These are phyloP conservation scores for Sebastes dallii DNA, from an alignment of 2,797 vertebrate species.

Conservation along the genomic window DNA sequence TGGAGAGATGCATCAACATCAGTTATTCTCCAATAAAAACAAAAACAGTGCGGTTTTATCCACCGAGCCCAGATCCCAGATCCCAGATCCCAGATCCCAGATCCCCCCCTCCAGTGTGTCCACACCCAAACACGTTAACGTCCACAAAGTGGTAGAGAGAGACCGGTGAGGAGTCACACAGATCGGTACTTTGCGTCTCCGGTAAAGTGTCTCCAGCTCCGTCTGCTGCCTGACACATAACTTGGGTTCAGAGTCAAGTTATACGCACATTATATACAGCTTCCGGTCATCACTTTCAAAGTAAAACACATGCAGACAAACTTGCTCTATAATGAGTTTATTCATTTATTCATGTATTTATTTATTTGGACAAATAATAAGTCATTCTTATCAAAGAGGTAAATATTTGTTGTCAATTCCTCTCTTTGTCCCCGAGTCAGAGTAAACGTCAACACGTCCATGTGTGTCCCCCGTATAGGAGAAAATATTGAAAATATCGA, in stretches of 20 bases:
- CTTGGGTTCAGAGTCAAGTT: slow-evolving; percentile 17
- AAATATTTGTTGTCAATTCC: not conserved
- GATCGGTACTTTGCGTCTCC: not conserved
- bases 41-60: not conserved
- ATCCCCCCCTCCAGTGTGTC: not conserved
- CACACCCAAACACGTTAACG: not conserved
- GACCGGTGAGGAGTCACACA: not conserved
- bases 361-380: not conserved
- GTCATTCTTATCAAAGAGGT: not conserved
- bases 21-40: not conserved
- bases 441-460: not conserved
- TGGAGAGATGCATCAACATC: slow-evolving; percentile 37
- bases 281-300: slow-evolving; percentile 28
- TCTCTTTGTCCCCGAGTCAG: not conserved
- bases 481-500: no score
- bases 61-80: not conserved
- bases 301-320: not conserved
- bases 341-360: not conserved
- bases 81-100: no score
- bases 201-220: slow-evolving; percentile 11
- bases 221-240: slow-evolving; percentile 23
- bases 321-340: not conserved
- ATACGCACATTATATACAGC: rapidly evolving
- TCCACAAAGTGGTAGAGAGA: not conserved
- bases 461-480: not conserved